Conservation (phyloP, 2,797 vertebrate genomes). For the Poecilia gillii region DNA sequence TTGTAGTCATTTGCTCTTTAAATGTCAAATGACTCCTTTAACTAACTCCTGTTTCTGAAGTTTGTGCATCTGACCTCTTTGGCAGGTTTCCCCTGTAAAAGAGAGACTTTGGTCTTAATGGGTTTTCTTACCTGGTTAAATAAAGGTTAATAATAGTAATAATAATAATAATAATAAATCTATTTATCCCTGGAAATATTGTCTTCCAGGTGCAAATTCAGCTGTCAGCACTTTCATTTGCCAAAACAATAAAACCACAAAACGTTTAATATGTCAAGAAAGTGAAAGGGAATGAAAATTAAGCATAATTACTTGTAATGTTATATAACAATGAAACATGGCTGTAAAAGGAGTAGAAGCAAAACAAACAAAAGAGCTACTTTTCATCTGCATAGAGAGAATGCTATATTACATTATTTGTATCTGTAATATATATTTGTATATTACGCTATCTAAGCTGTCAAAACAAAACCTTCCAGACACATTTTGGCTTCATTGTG, state of each 20-base stretch:
- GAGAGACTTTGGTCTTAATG: too few species aligned
- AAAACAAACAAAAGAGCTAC: neutral
- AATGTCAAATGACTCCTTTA: too few species aligned
- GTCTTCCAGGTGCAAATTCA: neutral
- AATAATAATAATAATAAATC: too few species aligned
- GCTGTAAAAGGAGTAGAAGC: neutral
- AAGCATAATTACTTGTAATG: neutral
- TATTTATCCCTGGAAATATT: neutral
- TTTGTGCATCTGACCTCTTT: too few species aligned
- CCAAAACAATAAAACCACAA: neutral
- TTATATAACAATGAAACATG: neutral
- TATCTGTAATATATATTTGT: neutral
- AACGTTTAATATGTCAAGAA: neutral
- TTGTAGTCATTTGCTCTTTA: too few species aligned
- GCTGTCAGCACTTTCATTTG: neutral
- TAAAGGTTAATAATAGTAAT: too few species aligned
- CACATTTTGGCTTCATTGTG: conserved; percentile 18
- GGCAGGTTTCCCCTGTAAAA: too few species aligned
- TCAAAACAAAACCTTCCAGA: conserved; percentile 16
- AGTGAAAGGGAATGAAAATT: neutral
- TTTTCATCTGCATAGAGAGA: neutral
- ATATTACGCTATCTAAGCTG: conserved; percentile 2
- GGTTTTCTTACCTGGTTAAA: too few species aligned
- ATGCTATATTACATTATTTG: neutral
- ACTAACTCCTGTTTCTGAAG: too few species aligned